Percentiles rank a stretch among this genome's conserved stretches.
These are phyloP conservation scores for Aspiorhynchus laticeps DNA, from an alignment of 2,113 vertebrate species.

Conservation along the genomic window DNA sequence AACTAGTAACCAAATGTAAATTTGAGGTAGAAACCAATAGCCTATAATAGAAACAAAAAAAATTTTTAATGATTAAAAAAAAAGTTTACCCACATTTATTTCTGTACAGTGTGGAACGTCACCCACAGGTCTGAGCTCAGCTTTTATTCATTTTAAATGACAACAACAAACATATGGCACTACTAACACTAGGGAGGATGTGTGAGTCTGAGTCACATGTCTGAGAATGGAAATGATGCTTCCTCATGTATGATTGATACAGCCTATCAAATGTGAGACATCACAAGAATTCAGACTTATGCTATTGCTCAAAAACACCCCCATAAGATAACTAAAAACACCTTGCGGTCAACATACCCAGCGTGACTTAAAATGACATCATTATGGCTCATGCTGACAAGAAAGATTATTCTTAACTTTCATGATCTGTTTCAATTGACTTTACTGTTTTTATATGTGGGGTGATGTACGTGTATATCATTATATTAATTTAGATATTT, in stretches of 20 bases:
- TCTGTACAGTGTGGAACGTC: neutral
- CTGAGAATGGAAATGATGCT: conserved; percentile 20
- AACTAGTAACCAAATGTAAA: neutral
- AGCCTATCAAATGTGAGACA: neutral
- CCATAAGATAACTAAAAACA: neutral
- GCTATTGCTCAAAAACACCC: conserved; percentile 10
- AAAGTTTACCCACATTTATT: neutral
- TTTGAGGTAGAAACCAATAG: neutral
- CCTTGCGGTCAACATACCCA: neutral
- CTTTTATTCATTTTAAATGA: conserved; percentile 1
- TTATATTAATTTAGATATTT: neutral
- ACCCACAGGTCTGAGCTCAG: neutral
- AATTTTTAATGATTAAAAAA: too few species aligned
- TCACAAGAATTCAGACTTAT: neutral
- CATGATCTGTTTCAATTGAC: neutral
- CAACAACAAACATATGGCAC: neutral
- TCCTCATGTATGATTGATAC: neutral
- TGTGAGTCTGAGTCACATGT: neutral
- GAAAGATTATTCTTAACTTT: neutral
- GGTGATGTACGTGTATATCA: neutral
- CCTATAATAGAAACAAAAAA: too few species aligned
- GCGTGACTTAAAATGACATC: conserved; percentile 3
- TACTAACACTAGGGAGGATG: neutral
- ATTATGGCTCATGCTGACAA: conserved; percentile 6
- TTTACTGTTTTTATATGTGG: neutral